phyloP scores from a whole-genome alignment of 2,888 invertebrate genomes.

The Pyrrhosoma nymphula region DNA sequence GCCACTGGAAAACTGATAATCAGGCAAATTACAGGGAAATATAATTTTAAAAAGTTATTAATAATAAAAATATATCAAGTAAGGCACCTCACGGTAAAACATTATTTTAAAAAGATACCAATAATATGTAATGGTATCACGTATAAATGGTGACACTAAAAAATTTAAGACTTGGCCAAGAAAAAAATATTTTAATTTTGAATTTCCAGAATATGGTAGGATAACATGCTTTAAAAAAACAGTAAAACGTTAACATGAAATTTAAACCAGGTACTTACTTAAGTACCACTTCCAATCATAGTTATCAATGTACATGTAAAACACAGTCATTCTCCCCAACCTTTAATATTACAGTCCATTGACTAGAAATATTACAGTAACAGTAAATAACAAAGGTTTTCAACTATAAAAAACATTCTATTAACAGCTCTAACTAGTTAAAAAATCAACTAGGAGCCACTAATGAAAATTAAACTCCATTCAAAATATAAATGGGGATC shows the following conservation, averaged over 20 bases:
- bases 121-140: too few relatives aligned
- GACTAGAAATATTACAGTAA: constrained; percentile 44
- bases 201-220: background rate
- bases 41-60: too few relatives aligned
- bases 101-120: too few relatives aligned
- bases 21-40: too few relatives aligned
- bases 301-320: background rate
- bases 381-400: constrained; percentile 50
- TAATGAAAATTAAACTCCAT: constrained; percentile 19
- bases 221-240: constrained; percentile 17
- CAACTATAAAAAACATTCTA: constrained; percentile 44
- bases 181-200: constrained; percentile 29
- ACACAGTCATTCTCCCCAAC: constrained; percentile 9
- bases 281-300: constrained; percentile 3
- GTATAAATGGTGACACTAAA: too few relatives aligned
- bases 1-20: too few relatives aligned
- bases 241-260: constrained; percentile 13
- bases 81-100: too few relatives aligned
- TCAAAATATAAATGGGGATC: background rate
- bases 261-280: background rate
- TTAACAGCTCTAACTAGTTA: constrained; percentile 33
- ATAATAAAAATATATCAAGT: too few relatives aligned
- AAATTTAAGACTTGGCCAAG: background rate
- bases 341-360: constrained; percentile 50
- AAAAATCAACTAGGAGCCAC: background rate